These are phyloP conservation scores for Calyptomena viridis DNA, from an alignment of 2,113 vertebrate species.

Conservation along the genomic window DNA sequence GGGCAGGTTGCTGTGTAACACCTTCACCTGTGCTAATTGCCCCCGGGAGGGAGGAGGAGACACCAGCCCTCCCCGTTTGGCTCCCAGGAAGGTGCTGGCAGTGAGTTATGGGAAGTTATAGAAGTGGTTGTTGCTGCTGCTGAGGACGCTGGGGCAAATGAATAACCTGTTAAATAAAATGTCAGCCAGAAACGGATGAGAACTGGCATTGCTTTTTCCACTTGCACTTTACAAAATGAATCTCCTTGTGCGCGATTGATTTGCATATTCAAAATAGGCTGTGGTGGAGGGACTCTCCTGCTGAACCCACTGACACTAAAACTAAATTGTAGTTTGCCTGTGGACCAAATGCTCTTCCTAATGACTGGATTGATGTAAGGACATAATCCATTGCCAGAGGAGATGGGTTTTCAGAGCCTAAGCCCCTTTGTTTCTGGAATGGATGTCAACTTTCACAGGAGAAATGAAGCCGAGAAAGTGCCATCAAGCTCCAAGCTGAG, in stretches of 20 bases:
- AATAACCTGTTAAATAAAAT: slow-evolving; percentile 37
- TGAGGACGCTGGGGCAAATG: not conserved
- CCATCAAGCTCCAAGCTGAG: not conserved
- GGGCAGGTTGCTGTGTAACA: not conserved
- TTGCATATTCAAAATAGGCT: not conserved
- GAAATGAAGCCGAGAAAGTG: not conserved
- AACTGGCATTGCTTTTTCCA: not conserved
- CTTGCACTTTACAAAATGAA: not conserved
- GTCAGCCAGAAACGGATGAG: not conserved
- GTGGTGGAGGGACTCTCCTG: not conserved
- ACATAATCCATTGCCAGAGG: not conserved
- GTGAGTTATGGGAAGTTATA: not conserved
- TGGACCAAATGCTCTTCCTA: not conserved
- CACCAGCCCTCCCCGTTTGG: not conserved
- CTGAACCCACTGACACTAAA: not conserved
- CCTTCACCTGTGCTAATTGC: not conserved
- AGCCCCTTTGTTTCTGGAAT: slow-evolving; percentile 7
- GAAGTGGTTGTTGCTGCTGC: not conserved
- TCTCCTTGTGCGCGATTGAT: not conserved
- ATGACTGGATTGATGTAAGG: not conserved
- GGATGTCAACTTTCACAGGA: not conserved
- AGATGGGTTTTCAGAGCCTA: not conserved
- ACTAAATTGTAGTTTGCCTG: no score
- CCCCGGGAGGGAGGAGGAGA: not conserved
- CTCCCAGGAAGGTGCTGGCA: not conserved